Base-by-base conservation (phyloP, 2,797 vertebrate species). In the Luscinia megarhynchos region DNA sequence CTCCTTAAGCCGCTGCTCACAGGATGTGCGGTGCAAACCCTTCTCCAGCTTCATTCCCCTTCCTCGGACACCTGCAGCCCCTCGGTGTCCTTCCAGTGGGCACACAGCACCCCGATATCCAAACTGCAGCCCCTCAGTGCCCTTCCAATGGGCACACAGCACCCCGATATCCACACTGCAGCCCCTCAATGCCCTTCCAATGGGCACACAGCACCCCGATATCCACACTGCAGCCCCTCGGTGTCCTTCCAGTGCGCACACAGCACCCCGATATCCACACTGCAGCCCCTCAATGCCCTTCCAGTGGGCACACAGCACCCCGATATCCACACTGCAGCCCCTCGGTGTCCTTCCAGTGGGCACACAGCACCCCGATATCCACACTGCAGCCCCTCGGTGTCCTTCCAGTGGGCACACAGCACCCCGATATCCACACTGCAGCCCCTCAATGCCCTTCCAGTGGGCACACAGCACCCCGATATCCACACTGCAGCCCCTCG, bases 1-100 rank as follows among this genome's bases (percentile, higher is more conserved):
- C 41, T 41, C 57, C 4, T 11, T 19, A 22, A n/a, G 36, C 19
- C 0, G 2, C 61, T 67, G 22, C 12, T 68, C 15, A 19, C 0
- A 4, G 41, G 15, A 13, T 0, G 1, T 21, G 41, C 11, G 45
- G 15, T 51, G 8, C 27, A 64, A 43, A 10, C 13, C 5, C 29
- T 45, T 58, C 7, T 23, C 17, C 30, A 34, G 41, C 41, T n/a
- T 20, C 50, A 15, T 34, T 26, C 19, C 11, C 27, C 51, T 40
- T 38, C 13, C 8, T 27, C 1, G 6, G 58, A 29, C 50, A 27
- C 48, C 9, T 15, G 14, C 40, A 53, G 46, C 21, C 12, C 15
- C 18, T 9, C 10, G 29, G 0, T 36, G 2, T 1, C n/a, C 48
- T 53, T 51, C 11, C 23, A 51, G 23, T 1, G 45, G 13, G 8